Evolutionary conservation across 2,888 invertebrate species (phyloP).

Genomic region (Serrognathus titanus): DNA sequence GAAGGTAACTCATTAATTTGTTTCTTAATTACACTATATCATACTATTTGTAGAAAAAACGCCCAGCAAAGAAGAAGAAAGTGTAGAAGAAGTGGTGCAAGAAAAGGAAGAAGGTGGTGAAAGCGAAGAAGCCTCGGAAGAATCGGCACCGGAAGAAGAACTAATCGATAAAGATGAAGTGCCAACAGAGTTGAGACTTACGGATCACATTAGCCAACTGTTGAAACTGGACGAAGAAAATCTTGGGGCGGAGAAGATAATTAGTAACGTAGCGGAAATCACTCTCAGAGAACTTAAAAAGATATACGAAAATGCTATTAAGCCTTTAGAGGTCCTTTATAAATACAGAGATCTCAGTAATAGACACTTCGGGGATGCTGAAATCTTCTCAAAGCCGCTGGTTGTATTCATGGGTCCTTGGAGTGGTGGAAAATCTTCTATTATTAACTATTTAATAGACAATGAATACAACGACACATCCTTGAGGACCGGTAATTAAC

Average conservation of each 20-base stretch:
- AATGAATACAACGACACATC: conserved; percentile 81
- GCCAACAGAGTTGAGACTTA: conserved; percentile 72
- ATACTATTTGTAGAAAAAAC: conserved; percentile 16
- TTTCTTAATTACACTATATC: conserved; percentile 14
- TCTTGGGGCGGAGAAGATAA: conserved; percentile 64
- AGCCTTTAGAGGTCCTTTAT: conserved; percentile 85
- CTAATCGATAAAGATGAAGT: conserved; percentile 66
- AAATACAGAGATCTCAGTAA: conserved; percentile 91
- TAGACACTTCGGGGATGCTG: conserved; percentile 88
- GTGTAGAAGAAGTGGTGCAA: conserved; percentile 43
- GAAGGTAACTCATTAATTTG: conserved; percentile 5
- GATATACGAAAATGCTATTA: conserved; percentile 81
- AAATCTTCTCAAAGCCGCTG: conserved; percentile 91
- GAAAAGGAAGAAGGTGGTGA: conserved; percentile 15
- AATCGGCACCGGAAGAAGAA: conserved; percentile 53
- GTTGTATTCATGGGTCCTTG: conserved; percentile 94
- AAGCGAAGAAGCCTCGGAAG: conserved; percentile 43
- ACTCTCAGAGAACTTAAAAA: conserved; percentile 81
- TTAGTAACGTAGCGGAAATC: conserved; percentile 71
- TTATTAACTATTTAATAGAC: conserved; percentile 87
- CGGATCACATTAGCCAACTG: conserved; percentile 77
- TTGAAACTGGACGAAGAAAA: conserved; percentile 76
- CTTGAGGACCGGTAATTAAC: conserved; percentile 72
- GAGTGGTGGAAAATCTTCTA: conserved; percentile 94
- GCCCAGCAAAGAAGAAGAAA: conserved; percentile 46